Evolutionary conservation across 2,888 invertebrate genomes (phyloP).

Genomic region (Chrysolina americana): DNA sequence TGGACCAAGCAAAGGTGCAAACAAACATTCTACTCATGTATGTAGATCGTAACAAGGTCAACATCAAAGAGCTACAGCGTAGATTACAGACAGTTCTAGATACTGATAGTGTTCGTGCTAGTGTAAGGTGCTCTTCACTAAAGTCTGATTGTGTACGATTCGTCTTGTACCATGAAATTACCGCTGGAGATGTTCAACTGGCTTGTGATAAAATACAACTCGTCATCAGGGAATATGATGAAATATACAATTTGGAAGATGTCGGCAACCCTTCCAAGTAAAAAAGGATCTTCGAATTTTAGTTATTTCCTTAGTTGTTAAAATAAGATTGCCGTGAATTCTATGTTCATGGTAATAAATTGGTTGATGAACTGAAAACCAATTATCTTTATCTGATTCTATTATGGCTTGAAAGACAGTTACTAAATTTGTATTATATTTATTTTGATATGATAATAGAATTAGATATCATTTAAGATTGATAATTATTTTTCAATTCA

Average conservation of each 20-base stretch:
- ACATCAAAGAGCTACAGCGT: constrained; percentile 72
- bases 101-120: constrained; percentile 71
- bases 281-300: neutral
- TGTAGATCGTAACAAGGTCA: constrained; percentile 71
- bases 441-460: too few species aligned
- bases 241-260: constrained; percentile 46
- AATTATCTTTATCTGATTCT: neutral
- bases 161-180: constrained; percentile 81
- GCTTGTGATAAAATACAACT: constrained; percentile 81
- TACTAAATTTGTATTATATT: too few species aligned
- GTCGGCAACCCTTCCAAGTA: neutral
- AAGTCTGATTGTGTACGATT: constrained; percentile 77
- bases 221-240: constrained; percentile 77
- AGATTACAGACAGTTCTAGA: constrained; percentile 71
- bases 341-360: neutral
- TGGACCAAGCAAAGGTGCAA: constrained; percentile 77
- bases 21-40: constrained; percentile 84
- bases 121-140: constrained; percentile 76
- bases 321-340: neutral
- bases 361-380: neutral
- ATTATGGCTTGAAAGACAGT: too few species aligned
- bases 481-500: too few species aligned
- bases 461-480: too few species aligned
- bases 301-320: constrained; percentile 1
- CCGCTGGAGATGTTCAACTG: constrained; percentile 77